Conservation (phyloP, 2,797 vertebrate species). For the Oreortyx pictus region DNA sequence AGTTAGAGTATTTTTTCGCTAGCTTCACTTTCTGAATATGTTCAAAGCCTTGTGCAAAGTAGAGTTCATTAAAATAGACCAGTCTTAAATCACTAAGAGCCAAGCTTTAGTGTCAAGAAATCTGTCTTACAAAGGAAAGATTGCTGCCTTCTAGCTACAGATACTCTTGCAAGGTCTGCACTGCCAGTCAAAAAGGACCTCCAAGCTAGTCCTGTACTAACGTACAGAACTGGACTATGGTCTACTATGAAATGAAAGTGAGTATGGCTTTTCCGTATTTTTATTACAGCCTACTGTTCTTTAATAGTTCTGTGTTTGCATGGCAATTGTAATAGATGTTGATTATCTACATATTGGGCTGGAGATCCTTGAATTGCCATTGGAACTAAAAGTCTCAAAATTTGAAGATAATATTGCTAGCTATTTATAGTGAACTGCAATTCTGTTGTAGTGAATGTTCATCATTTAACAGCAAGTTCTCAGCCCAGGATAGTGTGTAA, state of each 20-base stretch:
- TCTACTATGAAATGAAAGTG: neutral
- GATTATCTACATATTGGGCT: neutral
- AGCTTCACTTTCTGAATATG: conserved; percentile 27
- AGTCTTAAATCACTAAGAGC: neutral
- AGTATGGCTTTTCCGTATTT: neutral
- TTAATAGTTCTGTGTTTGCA: neutral
- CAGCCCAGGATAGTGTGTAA: neutral
- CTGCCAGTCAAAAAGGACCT: neutral
- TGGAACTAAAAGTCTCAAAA: neutral
- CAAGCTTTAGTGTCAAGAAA: neutral
- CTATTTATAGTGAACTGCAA: neutral
- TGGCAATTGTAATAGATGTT: neutral
- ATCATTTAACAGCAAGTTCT: neutral
- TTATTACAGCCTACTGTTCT: conserved; percentile 20
- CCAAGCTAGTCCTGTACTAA: conserved; percentile 3
- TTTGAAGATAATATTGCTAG: fast-evolving
- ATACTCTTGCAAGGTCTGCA: too few relatives aligned
- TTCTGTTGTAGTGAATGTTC: neutral
- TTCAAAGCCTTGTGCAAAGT: neutral
- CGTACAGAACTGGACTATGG: neutral
- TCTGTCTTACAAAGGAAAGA: neutral
- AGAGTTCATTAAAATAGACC: neutral
- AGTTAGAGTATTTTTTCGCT: neutral
- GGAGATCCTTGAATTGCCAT: neutral
- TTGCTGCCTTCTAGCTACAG: neutral